Percentiles rank a stretch among this genome's conserved stretches.
Evolutionary conservation across 2,113 vertebrate species (phyloP).

Genomic region (Ciconia boyciana): DNA sequence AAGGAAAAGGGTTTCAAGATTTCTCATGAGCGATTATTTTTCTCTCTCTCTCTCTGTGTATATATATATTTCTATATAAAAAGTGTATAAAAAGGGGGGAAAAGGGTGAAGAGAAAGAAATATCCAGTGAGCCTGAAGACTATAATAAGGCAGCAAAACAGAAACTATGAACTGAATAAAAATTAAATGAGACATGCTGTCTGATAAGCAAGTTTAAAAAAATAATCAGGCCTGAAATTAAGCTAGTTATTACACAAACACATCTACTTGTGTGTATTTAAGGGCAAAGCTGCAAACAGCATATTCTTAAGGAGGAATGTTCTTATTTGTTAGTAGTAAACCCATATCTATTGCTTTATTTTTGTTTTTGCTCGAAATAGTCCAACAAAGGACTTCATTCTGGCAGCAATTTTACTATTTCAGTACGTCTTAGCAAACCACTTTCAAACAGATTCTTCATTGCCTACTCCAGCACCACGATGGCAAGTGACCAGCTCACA

Average conservation of each 20-base stretch:
- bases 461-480: neutral
- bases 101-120: neutral
- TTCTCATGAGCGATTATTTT: constrained; percentile 4
- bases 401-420: neutral
- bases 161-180: constrained; percentile 42
- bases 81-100: neutral
- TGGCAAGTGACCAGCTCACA: neutral
- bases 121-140: neutral
- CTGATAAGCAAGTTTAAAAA: constrained; percentile 2
- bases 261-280: neutral
- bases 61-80: neutral
- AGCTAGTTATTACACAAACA: neutral
- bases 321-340: neutral
- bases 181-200: neutral
- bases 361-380: neutral
- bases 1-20: constrained; percentile 9
- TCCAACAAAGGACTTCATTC: neutral
- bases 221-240: neutral
- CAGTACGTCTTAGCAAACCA: neutral
- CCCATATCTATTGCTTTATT: neutral
- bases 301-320: neutral
- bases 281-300: neutral
- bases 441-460: neutral
- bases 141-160: constrained; percentile 24
- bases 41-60: neutral